phyloP scores from a whole-genome alignment of 2,113 vertebrate species.

The Apeltes quadracus region DNA sequence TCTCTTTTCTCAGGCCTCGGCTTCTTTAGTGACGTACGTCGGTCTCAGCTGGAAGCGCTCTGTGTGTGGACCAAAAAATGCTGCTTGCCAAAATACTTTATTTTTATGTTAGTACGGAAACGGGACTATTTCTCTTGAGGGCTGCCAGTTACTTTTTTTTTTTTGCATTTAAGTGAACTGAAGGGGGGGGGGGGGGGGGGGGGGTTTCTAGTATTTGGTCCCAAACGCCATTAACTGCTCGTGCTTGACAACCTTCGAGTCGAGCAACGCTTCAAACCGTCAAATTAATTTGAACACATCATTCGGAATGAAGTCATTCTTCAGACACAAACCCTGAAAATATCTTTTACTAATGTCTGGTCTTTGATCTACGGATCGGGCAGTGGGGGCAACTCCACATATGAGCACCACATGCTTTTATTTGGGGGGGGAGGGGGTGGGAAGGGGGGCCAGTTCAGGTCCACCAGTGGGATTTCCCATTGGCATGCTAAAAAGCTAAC shows the following conservation, averaged over 20 bases:
- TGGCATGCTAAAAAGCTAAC: constrained; percentile 57
- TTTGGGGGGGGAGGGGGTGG: not conserved
- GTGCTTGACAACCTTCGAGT: constrained; percentile 22
- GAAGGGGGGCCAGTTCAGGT: constrained; percentile 36
- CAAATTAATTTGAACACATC: not conserved
- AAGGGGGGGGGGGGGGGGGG: too few relatives aligned
- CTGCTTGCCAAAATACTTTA: not conserved
- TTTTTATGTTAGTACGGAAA: constrained; percentile 14
- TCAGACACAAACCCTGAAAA: not conserved
- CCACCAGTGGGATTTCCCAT: constrained; percentile 56
- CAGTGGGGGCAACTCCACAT: constrained; percentile 48
- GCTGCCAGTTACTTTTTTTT: not conserved
- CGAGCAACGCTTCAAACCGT: constrained; percentile 22
- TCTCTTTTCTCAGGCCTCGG: not conserved
- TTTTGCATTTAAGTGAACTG: not conserved
- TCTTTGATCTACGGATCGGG: constrained; percentile 13
- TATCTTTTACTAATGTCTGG: not conserved
- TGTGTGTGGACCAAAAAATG: constrained; percentile 2
- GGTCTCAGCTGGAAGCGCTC: not conserved
- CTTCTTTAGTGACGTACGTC: not conserved
- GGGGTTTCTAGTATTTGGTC: constrained; percentile 8
- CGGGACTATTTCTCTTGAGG: not conserved
- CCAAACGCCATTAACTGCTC: constrained; percentile 29
- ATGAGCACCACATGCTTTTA: constrained; percentile 64
- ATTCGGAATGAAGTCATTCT: not conserved